Base-by-base conservation (phyloP, 2,113 vertebrate genomes). In the Eonycteris spelaea region DNA sequence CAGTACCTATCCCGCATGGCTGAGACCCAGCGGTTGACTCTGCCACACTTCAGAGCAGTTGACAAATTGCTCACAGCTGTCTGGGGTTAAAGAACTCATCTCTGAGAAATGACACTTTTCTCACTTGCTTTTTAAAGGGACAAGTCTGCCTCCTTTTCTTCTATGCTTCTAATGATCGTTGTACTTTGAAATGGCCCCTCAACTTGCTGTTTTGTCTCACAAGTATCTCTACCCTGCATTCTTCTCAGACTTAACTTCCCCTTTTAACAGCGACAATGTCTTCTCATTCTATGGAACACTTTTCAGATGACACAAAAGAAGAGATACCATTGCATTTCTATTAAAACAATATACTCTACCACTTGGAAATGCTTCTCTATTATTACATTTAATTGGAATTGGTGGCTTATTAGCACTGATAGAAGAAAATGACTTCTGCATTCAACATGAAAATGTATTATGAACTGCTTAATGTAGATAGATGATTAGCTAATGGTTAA, bases 51-150 rank as follows among this genome's bases (percentile, higher is more conserved):
- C 51, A 88, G 45, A 63, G 57, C 26, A 15, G n/a, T 18, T 86
- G 78, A 83, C 57, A 94, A 95, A 97, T 83, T 87, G 68, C 78
- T 96, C 91, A 86, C 71, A 89, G 74, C 86, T 95, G 68, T 79
- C 96, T 35, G 40, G n/a, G 86, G 95, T 83, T 91, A 93, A 86
- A 86, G 40, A 78, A 18, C 40, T 53, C 78, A 68, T 70, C 48
- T 86, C 82, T 45, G 61, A 85, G 70, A 67, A 78, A 10, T 21
- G 65, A 82, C 43, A 28, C 55, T 48, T 85, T 85, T 63, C n/a
- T 90, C 59, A 74, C 73, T 67, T 43, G 24, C 33, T 40, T 82
- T 91, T n/a, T 45, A 88, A 93, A 91, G 48, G 82, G 18, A 48
- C 19, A 38, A 82, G 6, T 61, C 19, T 6, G 10, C n/a, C 26